Evolutionary conservation across 2,888 invertebrate species (phyloP).

Genomic region (Ptychoptera contaminata): DNA sequence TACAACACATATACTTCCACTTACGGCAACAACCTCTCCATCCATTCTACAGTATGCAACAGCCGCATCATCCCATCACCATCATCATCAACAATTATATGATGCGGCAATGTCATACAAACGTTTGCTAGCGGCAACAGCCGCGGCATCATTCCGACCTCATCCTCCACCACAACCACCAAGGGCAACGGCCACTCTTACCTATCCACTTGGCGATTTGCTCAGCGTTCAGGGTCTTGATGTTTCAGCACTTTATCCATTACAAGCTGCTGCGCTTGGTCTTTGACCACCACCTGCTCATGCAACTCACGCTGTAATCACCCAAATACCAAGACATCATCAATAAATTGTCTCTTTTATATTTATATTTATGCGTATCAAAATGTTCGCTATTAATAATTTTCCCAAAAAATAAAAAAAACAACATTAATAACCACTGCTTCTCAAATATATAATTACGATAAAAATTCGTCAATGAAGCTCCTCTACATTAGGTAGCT

Average conservation of each 20-base stretch:
- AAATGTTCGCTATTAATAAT: too few species aligned
- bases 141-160: conserved; percentile 23
- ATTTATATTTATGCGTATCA: too few species aligned
- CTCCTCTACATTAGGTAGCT: too few species aligned
- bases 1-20: conserved; percentile 19
- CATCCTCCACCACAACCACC: conserved; percentile 30
- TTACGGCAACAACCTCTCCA: conserved; percentile 30
- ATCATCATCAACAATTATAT: conserved; percentile 35
- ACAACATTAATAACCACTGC: too few species aligned
- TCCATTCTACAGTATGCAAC: conserved; percentile 39
- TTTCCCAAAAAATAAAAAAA: too few species aligned
- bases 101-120: conserved; percentile 30
- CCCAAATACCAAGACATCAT: conserved; percentile 23
- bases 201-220: conserved; percentile 53
- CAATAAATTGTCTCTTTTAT: conserved; percentile 6
- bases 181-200: conserved; percentile 40
- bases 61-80: conserved; percentile 40
- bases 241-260: conserved; percentile 52
- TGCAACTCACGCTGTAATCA: conserved; percentile 28
- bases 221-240: conserved; percentile 55
- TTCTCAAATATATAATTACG: too few species aligned
- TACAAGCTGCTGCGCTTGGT: conserved; percentile 49
- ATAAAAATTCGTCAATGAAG: too few species aligned
- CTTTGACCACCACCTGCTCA: conserved; percentile 44
- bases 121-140: conserved; percentile 29